Base-by-base conservation (phyloP, 2,113 vertebrate genomes). In the Puffinus mauretanicus region DNA sequence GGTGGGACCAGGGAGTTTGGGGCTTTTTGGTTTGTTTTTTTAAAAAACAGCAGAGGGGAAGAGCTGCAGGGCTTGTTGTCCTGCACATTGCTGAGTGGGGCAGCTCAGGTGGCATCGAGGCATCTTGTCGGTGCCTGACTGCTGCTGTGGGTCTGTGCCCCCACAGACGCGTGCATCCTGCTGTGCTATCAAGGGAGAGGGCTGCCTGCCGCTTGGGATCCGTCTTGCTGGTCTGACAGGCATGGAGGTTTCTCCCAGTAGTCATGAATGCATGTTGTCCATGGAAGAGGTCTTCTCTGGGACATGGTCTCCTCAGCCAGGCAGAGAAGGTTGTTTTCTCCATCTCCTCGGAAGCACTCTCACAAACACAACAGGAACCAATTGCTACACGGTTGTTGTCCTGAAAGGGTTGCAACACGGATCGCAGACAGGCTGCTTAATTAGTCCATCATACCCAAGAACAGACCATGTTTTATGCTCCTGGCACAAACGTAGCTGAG, bases 361-460 rank as follows among this genome's bases (percentile, higher is more conserved):
- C 25, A 30, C 66, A 91, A 80, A 14, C 44, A n/a, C 2, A 64
- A 13, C 51, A 82, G 65, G 46, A 84, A 66, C 52, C 30, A 3
- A 14, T 13, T 52, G 49, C 49, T 75, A 3, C 16, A 0, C 3
- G 10, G 14, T 38, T 6, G 30, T 70, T 81, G 58, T 44, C 52
- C 57, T 40, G 0, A 34, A 54, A 15, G 29, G 10, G 0, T 44
- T 71, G 16, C 66, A 38, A 0, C 11, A 1, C 29, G 27, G 19
- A 20, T 47, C 67, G 78, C 16, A 34, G 82, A 52, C 9, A 34
- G 47, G 69, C 46, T 92, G n/a, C 78, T 91, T 75, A 13, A 20
- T n/a, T 30, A 52, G 49, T 60, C 71, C 10, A 2, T 61, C 36
- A 0, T 79, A 47, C 27, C 40, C 29, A 14, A 29, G 69, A 76